Conservation (phyloP, 2,113 vertebrate genomes). For the Ptilorrhoa leucosticta region DNA sequence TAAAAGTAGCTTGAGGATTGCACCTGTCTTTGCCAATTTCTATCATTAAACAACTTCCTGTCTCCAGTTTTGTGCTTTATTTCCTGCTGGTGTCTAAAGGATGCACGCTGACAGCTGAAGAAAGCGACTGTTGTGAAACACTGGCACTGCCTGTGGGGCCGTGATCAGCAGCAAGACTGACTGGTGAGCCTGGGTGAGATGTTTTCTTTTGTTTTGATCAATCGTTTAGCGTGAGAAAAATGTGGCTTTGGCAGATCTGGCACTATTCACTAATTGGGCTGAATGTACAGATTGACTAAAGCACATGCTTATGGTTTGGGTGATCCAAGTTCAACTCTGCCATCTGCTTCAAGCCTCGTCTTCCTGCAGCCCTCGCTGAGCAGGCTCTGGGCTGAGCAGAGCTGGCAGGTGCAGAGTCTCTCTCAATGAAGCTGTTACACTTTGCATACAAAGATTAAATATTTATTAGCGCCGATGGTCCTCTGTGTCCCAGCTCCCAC, state of each 20-base stretch:
- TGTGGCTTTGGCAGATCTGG: neutral
- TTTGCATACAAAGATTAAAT: neutral
- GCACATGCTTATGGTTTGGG: neutral
- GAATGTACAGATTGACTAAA: slow-evolving; percentile 28
- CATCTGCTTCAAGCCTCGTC: neutral
- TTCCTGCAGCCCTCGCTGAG: neutral
- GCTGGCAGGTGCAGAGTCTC: neutral
- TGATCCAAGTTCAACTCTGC: neutral
- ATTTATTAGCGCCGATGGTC: neutral
- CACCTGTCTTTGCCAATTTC: slow-evolving; percentile 25
- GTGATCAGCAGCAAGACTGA: neutral
- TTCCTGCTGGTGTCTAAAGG: slow-evolving; percentile 19
- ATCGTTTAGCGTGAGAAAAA: neutral
- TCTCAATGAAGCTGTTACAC: neutral
- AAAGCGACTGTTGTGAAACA: neutral
- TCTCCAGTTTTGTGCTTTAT: neutral
- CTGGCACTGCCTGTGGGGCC: neutral
- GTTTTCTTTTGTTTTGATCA: slow-evolving; percentile 27
- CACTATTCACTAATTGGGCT: neutral
- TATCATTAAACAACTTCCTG: slow-evolving; percentile 16
- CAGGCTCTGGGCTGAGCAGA: neutral
- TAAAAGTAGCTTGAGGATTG: slow-evolving; percentile 34
- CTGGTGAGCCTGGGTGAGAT: neutral
- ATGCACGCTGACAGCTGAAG: neutral
- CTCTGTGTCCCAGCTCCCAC: neutral